Conservation (phyloP, 2,797 vertebrate genomes). For the Taenioides sp. region DNA sequence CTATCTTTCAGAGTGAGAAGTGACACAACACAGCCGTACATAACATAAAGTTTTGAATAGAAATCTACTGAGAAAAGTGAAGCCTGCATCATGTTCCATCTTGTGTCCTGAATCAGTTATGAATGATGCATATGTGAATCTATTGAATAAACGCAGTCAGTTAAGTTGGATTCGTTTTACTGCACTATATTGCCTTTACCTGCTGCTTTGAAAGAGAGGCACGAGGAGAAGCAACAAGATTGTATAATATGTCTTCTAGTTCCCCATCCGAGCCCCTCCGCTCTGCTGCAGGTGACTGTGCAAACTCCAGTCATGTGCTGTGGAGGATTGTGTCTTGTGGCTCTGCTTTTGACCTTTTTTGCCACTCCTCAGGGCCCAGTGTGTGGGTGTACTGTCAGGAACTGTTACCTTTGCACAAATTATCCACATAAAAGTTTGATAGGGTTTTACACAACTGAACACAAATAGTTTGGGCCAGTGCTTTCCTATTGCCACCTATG, state of each 20-base stretch:
- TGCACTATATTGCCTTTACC: constrained; percentile 29
- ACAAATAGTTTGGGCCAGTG: constrained; percentile 50
- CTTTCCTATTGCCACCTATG: constrained; percentile 21
- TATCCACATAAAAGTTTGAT: constrained; percentile 62
- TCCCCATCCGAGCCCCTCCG: constrained; percentile 5
- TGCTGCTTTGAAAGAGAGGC: constrained; percentile 19
- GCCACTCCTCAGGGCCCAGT: constrained; percentile 33
- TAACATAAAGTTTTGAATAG: constrained; percentile 40
- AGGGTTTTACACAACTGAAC: constrained; percentile 40
- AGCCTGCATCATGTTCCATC: constrained; percentile 19
- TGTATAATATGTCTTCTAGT: constrained; percentile 14
- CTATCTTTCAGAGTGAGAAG: constrained; percentile 25
- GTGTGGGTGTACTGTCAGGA: constrained; percentile 61
- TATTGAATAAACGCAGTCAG: constrained; percentile 36
- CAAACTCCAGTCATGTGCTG: constrained; percentile 29
- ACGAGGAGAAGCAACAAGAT: constrained; percentile 13
- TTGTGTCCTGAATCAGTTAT: constrained; percentile 23
- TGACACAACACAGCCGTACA: constrained; percentile 10
- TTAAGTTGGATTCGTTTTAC: constrained; percentile 27
- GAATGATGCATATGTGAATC: constrained; percentile 39
- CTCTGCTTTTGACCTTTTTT: constrained; percentile 39
- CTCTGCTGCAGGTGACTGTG: constrained; percentile 28
- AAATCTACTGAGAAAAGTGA: constrained; percentile 31
- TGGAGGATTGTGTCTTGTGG: constrained; percentile 20
- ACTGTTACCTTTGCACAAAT: constrained; percentile 54